These are phyloP conservation scores for Palythoa heliodiscus DNA, from an alignment of 92 coral and sea anemone species.

Conservation along the genomic window DNA sequence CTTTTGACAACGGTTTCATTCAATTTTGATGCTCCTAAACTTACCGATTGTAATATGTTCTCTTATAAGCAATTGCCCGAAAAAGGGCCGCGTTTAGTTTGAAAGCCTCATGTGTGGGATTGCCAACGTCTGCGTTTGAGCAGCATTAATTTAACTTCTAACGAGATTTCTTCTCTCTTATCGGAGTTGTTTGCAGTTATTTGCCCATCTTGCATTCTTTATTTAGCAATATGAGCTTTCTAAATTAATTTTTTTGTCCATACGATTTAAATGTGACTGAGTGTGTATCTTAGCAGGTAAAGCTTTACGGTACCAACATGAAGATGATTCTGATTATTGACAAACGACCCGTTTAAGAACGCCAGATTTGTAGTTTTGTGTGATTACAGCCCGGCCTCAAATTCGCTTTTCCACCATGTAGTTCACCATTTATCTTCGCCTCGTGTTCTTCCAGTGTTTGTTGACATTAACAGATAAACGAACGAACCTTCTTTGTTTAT, in stretches of 20 bases:
- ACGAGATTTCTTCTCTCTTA: background rate
- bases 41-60: too few species aligned
- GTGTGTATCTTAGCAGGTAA: slow-evolving; percentile 12
- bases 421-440: slow-evolving; percentile 4
- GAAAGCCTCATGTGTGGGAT: background rate
- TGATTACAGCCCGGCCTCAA: background rate
- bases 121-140: background rate
- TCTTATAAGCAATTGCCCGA: too few species aligned
- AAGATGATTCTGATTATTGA: background rate
- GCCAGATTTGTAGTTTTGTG: background rate
- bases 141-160: background rate
- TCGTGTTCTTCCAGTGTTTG: slow-evolving; percentile 37
- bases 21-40: too few species aligned
- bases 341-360: slow-evolving; percentile 22
- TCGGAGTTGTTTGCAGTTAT: background rate
- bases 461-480: slow-evolving; percentile 23
- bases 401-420: slow-evolving; percentile 18
- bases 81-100: too few species aligned
- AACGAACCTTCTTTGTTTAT: slow-evolving; percentile 20
- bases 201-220: background rate
- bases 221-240: slow-evolving; percentile 6
- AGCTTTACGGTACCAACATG: background rate
- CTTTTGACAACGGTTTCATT: too few species aligned
- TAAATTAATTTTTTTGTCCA: background rate
- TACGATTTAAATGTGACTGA: background rate